Conservation (phyloP, 2,113 vertebrate genomes). For the Ptychochromis oligacanthus region DNA sequence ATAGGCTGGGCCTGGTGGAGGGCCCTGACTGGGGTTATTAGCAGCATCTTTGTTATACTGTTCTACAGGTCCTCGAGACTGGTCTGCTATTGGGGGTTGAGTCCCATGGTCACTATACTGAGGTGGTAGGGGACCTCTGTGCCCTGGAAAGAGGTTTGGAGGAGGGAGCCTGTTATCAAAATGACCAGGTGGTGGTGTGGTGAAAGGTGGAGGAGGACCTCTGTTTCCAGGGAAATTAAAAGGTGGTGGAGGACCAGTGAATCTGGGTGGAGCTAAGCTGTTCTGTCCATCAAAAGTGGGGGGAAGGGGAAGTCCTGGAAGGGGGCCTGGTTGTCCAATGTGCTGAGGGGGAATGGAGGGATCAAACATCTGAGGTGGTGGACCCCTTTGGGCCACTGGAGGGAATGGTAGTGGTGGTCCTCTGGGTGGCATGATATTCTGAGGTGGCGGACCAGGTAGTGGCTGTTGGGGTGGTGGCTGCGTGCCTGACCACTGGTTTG, state of each 20-base stretch:
- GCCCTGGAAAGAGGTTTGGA: constrained; percentile 82
- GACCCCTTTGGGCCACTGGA: constrained; percentile 73
- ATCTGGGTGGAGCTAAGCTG: constrained; percentile 81
- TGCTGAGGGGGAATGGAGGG: constrained; percentile 82
- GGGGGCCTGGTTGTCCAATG: constrained; percentile 80
- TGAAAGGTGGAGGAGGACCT: constrained; percentile 81
- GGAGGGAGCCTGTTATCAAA: constrained; percentile 85
- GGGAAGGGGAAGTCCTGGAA: constrained; percentile 76
- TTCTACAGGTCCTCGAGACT: constrained; percentile 44
- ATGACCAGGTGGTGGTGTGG: constrained; percentile 68
- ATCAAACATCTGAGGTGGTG: constrained; percentile 79
- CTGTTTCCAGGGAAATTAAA: constrained; percentile 87
- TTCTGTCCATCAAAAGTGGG: constrained; percentile 81
- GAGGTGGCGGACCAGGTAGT: constrained; percentile 74
- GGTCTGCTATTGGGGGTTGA: constrained; percentile 64
- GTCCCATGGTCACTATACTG: constrained; percentile 84
- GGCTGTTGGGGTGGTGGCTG: constrained; percentile 56
- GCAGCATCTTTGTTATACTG: not conserved
- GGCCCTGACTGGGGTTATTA: constrained; percentile 46
- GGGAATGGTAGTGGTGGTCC: constrained; percentile 74
- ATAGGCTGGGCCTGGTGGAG: constrained; percentile 60
- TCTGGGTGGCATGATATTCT: constrained; percentile 79
- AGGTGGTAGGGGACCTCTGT: constrained; percentile 81
- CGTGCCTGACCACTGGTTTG: constrained; percentile 77
- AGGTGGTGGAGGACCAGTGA: constrained; percentile 85